Conservation (phyloP, 1,140 invertebrate species). For the Calliopsis andreniformis region DNA sequence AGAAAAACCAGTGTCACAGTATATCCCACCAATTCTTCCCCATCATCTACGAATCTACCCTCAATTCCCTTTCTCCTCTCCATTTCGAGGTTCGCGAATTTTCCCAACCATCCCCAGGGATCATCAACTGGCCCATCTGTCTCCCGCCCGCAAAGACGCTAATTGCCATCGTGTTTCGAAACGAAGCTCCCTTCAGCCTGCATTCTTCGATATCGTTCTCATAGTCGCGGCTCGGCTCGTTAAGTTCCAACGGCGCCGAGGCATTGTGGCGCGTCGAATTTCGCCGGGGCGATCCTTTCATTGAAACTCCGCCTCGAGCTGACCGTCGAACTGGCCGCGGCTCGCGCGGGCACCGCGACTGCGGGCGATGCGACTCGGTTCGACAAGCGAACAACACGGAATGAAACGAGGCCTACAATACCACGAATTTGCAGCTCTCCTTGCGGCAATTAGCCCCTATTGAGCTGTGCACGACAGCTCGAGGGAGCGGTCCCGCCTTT, state of each 20-base stretch:
- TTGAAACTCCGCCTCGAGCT: not conserved
- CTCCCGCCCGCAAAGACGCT: not conserved
- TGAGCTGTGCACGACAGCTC: slow-evolving; percentile 58
- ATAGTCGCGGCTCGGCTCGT: not conserved
- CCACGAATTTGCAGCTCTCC: slow-evolving; percentile 65
- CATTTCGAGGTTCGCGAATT: no score
- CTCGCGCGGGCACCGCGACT: not conserved
- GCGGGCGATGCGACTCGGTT: slow-evolving; percentile 47
- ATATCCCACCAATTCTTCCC: no score
- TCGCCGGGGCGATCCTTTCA: not conserved
- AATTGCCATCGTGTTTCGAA: not conserved
- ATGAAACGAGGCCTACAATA: slow-evolving; percentile 41
- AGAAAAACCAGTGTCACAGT: no score
- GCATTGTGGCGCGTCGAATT: not conserved
- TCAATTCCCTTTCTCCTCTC: no score
- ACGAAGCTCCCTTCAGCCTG: not conserved
- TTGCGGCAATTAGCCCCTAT: slow-evolving; percentile 67
- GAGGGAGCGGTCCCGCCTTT: slow-evolving; percentile 48
- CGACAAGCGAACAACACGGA: slow-evolving; percentile 41
- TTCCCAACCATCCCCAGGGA: no score
- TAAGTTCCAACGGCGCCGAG: not conserved
- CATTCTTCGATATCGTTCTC: not conserved
- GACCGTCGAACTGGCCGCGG: not conserved
- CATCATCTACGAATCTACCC: no score
- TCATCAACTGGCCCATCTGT: not conserved